A percentile compares a stretch with the other conserved stretches of the same genome.
These are phyloP conservation scores for Steatornis caripensis DNA, from an alignment of 2,113 vertebrate species.

Conservation along the genomic window DNA sequence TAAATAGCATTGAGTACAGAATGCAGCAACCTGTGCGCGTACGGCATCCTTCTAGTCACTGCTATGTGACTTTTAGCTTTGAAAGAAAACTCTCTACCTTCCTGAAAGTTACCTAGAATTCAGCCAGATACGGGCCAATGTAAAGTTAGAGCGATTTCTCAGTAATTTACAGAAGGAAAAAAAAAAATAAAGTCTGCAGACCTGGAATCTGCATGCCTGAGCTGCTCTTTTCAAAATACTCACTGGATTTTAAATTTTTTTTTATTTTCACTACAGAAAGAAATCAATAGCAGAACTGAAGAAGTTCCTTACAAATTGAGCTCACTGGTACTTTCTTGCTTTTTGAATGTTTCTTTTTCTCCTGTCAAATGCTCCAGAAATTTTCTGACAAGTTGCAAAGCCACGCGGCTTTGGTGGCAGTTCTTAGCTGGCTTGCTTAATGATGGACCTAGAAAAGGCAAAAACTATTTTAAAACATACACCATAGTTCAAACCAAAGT, in stretches of 20 bases:
- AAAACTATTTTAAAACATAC: slow-evolving; percentile 31
- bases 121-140: background rate
- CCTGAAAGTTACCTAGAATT: background rate
- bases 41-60: background rate
- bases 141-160: background rate
- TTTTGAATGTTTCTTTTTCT: background rate
- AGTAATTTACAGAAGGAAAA: background rate
- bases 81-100: background rate
- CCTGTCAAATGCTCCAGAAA: background rate
- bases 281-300: background rate
- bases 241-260: background rate
- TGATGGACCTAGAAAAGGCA: slow-evolving; percentile 2
- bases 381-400: background rate
- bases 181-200: background rate
- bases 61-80: background rate
- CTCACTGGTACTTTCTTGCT: background rate
- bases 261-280: background rate
- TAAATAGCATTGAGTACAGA: background rate
- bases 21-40: background rate
- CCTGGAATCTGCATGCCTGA: background rate
- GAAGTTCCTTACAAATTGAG: background rate
- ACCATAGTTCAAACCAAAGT: slow-evolving; percentile 39
- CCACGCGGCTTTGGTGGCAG: background rate
- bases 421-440: slow-evolving; percentile 4
- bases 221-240: background rate